Evolutionary conservation across 1,140 invertebrate species (phyloP).

Genomic region (Pogonomyrmex californicus): DNA sequence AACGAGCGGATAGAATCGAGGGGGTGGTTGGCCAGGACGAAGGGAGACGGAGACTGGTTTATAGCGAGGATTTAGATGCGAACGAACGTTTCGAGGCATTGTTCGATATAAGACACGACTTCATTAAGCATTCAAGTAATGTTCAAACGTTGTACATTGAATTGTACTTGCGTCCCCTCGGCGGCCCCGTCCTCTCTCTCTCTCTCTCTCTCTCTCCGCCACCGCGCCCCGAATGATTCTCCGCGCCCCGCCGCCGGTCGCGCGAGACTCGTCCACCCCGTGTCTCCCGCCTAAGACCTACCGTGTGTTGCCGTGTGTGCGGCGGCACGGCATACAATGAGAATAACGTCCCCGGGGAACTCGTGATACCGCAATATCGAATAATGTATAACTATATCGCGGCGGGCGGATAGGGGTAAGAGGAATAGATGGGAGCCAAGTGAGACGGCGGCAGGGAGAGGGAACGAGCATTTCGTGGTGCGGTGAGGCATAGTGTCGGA

Average conservation of each 20-base stretch:
- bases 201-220: not conserved
- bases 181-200: slow-evolving; percentile 7
- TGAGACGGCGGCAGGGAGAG: slow-evolving; percentile 56
- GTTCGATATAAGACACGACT: slow-evolving; percentile 85
- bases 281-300: slow-evolving; percentile 45
- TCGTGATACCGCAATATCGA: slow-evolving; percentile 83
- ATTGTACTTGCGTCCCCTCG: slow-evolving; percentile 75
- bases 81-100: slow-evolving; percentile 82
- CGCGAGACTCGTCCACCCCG: slow-evolving; percentile 6
- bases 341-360: slow-evolving; percentile 80
- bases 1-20: slow-evolving; percentile 60
- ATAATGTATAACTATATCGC: slow-evolving; percentile 84
- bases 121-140: slow-evolving; percentile 86
- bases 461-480: slow-evolving; percentile 64
- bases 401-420: slow-evolving; percentile 36
- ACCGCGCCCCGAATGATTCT: not conserved
- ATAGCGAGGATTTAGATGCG: slow-evolving; percentile 77
- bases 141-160: slow-evolving; percentile 83
- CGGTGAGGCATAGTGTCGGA: slow-evolving; percentile 65
- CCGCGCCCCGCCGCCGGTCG: not conserved
- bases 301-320: slow-evolving; percentile 56
- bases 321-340: slow-evolving; percentile 79
- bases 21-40: slow-evolving; percentile 62
- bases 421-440: slow-evolving; percentile 69
- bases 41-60: slow-evolving; percentile 65